A percentile compares a stretch with the other conserved stretches of the same genome.
Evolutionary conservation across 2,888 invertebrate species (phyloP).

Genomic region (Athetis lepigone): DNA sequence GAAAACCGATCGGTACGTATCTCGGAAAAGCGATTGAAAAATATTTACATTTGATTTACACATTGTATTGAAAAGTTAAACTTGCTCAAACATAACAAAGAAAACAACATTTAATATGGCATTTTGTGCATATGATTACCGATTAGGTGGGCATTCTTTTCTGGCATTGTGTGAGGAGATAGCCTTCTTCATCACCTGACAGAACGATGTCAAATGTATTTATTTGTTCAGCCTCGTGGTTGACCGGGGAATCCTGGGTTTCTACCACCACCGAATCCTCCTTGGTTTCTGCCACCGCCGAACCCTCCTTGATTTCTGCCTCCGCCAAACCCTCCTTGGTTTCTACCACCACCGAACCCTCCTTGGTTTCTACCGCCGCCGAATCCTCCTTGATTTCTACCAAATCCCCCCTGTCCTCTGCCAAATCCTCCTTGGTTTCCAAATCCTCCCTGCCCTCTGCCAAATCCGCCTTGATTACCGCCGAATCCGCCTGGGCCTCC

Average conservation of each 20-base stretch:
- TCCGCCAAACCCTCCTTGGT: not conserved
- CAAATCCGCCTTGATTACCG: not conserved
- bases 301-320: slow-evolving; percentile 6
- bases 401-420: not conserved
- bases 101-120: not conserved
- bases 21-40: not conserved
- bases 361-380: not conserved
- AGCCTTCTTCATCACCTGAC: too few species aligned
- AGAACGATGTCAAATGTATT: not conserved
- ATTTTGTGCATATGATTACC: too few species aligned
- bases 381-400: not conserved
- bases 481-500: slow-evolving; percentile 4
- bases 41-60: not conserved
- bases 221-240: slow-evolving; percentile 16
- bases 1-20: not conserved
- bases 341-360: not conserved
- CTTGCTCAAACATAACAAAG: not conserved
- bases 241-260: not conserved
- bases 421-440: too few species aligned
- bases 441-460: not conserved
- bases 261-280: not conserved
- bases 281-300: not conserved
- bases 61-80: not conserved
- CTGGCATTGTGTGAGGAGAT: not conserved
- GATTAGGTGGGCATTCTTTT: not conserved